Conservation (phyloP, 2,888 invertebrate species). For the Doris montereyensis region DNA sequence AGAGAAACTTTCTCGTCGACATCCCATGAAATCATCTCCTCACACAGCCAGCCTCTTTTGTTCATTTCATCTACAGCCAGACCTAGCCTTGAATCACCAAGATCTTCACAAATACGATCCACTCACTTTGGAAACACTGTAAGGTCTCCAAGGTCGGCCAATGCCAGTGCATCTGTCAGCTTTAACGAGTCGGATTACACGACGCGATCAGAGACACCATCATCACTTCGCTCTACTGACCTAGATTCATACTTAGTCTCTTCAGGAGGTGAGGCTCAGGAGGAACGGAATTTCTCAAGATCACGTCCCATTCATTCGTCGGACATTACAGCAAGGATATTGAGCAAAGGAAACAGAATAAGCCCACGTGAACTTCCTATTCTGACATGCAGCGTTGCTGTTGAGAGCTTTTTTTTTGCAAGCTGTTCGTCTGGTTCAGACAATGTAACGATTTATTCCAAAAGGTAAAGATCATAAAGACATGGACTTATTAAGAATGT, state of each 20-base stretch:
- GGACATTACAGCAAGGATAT: slow-evolving; percentile 44
- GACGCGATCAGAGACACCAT: slow-evolving; percentile 41
- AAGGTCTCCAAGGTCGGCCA: too few species aligned
- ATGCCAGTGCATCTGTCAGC: background rate
- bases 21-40: too few species aligned
- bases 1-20: too few species aligned
- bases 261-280: background rate
- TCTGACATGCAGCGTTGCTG: too few species aligned
- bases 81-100: background rate
- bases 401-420: too few species aligned
- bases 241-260: slow-evolving; percentile 47
- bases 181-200: background rate
- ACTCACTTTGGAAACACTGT: too few species aligned
- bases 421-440: too few species aligned
- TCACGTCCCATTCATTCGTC: slow-evolving; percentile 44
- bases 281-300: slow-evolving; percentile 11
- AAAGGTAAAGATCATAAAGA: too few species aligned
- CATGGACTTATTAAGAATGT: too few species aligned
- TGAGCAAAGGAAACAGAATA: slow-evolving; percentile 15
- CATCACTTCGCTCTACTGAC: slow-evolving; percentile 48
- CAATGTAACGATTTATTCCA: too few species aligned
- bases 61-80: background rate
- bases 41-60: background rate
- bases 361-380: too few species aligned
- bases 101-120: background rate